These are phyloP conservation scores for Fissipunctia ypsillon DNA, from an alignment of 2,888 invertebrate genomes.

Conservation along the genomic window DNA sequence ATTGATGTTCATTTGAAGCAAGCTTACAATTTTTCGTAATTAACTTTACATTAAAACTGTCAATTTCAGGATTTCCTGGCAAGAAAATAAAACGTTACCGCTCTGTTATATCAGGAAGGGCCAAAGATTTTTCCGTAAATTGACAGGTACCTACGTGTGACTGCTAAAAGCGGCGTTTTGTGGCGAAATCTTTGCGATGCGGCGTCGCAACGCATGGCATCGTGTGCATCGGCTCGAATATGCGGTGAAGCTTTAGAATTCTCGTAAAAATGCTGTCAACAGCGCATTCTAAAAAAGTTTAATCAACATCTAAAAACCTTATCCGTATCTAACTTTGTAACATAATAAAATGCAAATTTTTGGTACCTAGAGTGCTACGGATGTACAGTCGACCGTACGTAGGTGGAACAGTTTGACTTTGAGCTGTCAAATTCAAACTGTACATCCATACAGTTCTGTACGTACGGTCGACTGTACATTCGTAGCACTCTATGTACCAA, in stretches of 20 bases:
- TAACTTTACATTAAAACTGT: slow-evolving; percentile 1
- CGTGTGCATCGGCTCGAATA: too few relatives aligned
- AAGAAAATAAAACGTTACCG: neutral
- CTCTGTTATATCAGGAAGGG: too few relatives aligned
- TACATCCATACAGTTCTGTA: too few relatives aligned
- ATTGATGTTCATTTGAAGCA: neutral
- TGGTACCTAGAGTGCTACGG: neutral
- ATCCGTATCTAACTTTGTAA: neutral
- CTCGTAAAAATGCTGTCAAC: neutral
- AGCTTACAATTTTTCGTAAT: neutral
- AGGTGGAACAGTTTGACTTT: too few relatives aligned
- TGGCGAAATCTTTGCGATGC: too few relatives aligned
- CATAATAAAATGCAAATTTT: neutral
- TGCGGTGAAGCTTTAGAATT: neutral
- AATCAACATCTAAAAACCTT: neutral
- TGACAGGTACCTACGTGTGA: too few relatives aligned
- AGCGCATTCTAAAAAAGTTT: neutral
- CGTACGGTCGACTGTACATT: too few relatives aligned
- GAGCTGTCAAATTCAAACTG: too few relatives aligned
- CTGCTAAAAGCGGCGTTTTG: too few relatives aligned
- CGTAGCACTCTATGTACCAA: too few relatives aligned
- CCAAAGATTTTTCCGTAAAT: too few relatives aligned
- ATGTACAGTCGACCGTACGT: neutral
- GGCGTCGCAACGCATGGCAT: too few relatives aligned
- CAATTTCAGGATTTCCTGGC: neutral